Base-by-base conservation (phyloP, 1,140 invertebrate species). In the Zophobas atratus region DNA sequence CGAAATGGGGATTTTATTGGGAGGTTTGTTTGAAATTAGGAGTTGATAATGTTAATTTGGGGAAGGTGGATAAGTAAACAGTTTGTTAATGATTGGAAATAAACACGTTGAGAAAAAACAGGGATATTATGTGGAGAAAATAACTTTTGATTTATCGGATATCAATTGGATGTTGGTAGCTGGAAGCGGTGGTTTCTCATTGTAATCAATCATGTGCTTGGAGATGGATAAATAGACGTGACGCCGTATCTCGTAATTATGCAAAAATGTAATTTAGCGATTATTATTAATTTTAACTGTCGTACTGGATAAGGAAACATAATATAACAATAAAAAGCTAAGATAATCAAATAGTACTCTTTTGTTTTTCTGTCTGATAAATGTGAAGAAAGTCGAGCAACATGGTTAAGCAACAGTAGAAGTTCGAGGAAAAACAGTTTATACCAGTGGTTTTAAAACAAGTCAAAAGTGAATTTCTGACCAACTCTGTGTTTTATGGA, bases 111-210 rank as follows among this genome's bases (percentile, higher is more conserved):
- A 20, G 43, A 46, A 46, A 46, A 46, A 46, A 53, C 4, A 53
- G 4, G 20, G 5, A 32, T 2, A 8, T 53, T 8, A 20, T 53
- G 5, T 53, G 20, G 2, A 2, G 49, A 57, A 57, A 57, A 57
- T 57, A 34, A 57, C 34, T 57, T 57, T 8, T 57, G 55, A 57
- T 57, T 57, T 57, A 57, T 57, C n/a, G n/a, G 6, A 20, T 20
- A 51, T 51, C 20, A 51, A 51, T 51, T 51, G 49, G 49, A 6
- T 33, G 55, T 34, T 57, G 55, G 55, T 57, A 35, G 55, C 55
- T 57, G 49, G 20, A 51, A 51, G 20, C 49, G 49, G 20, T 20
- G 20, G 20, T 20, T 20, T 20, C 20, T 51, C n/a, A n/a, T 51
- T 2, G 20, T 4, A 2, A 51, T 51, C n/a, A 51, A 51, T 51